Percentiles rank a stretch among this genome's conserved stretches.
Evolutionary conservation across 1,140 invertebrate species (phyloP).

Genomic region (Leucophenga varia): DNA sequence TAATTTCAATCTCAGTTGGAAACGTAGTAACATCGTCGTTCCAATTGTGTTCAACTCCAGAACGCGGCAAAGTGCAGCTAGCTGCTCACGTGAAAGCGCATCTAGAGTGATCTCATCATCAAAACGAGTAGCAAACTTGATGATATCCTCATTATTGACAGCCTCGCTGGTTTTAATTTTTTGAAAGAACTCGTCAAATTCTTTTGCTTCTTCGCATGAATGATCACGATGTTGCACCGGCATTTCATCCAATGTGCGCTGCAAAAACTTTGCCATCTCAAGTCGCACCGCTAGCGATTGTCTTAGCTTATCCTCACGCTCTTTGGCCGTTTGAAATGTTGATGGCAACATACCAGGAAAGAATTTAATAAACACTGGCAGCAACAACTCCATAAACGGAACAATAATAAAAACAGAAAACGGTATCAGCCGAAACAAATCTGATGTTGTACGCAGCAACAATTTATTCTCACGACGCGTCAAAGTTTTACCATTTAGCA

Average conservation of each 20-base stretch:
- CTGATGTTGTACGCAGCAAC: slow-evolving; percentile 88
- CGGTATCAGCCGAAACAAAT: slow-evolving; percentile 92
- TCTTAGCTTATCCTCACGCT: slow-evolving; percentile 89
- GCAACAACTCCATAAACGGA: slow-evolving; percentile 93
- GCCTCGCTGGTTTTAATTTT: slow-evolving; percentile 76
- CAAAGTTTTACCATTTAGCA: slow-evolving; percentile 80
- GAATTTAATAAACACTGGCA: slow-evolving; percentile 92
- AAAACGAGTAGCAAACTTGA: slow-evolving; percentile 94
- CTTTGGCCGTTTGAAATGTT: slow-evolving; percentile 88
- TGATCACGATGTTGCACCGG: slow-evolving; percentile 77
- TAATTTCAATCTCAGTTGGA: slow-evolving; percentile 89
- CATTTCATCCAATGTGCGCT: slow-evolving; percentile 90
- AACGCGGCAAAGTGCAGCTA: slow-evolving; percentile 89
- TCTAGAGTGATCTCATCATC: slow-evolving; percentile 98
- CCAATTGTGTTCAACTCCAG: slow-evolving; percentile 86
- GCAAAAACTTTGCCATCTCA: slow-evolving; percentile 98
- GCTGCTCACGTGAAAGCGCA: slow-evolving; percentile 80
- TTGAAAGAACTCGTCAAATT: slow-evolving; percentile 87
- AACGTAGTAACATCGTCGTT: slow-evolving; percentile 85
- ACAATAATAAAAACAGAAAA: slow-evolving; percentile 96
- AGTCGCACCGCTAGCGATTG: slow-evolving; percentile 90
- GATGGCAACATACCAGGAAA: slow-evolving; percentile 96
- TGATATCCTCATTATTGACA: slow-evolving; percentile 88
- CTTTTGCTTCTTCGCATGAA: slow-evolving; percentile 78
- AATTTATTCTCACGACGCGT: slow-evolving; percentile 86